Base-by-base conservation (phyloP, 2,797 vertebrate genomes). In the Synanceia verrucosa region DNA sequence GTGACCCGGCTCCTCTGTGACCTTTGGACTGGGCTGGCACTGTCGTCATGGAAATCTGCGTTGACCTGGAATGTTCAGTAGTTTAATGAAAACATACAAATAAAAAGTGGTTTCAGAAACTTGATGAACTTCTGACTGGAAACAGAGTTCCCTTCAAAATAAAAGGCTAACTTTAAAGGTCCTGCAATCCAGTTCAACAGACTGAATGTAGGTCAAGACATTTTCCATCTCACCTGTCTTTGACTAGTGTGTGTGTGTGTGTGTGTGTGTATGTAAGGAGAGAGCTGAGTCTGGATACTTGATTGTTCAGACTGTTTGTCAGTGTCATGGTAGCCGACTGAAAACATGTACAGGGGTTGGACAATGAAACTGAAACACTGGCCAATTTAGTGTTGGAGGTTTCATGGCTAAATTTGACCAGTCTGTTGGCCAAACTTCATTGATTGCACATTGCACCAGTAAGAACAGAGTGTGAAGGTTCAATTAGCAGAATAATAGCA, bases 1-100 rank as follows among this genome's bases (percentile, higher is more conserved):
- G 66, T 88, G 85, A 83, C 59, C 73, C 0, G 4, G 19, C 66
- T 83, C 77, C 73, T 59, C 81, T 83, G 60, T 51, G 78, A 86
- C 80, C 83, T 86, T 79, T 5, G 68, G 76, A 81, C 74, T 72
- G 36, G 13, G 46, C 60, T 34, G 19, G 18, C 3, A 9, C 7
- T 2, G 7, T 64, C 1, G 47, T 41, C 63, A 56, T 37, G 71
- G 78, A 70, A 65, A 83, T 58, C 0, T 21, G 7, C 4, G 3
- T n/a, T 41, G 37, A 31, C 48, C 62, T 66, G 46, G 14, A 16
- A 24, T 9, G 46, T 48, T 48, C 46, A 48, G 44, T 24, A 13
- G 44, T 47, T 47, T 23, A 2, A 7, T 47, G 19, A 10, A 3
- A 46, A 46, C 19, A 46, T 19, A 13, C n/a, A 46, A 46, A 4